A percentile compares a stretch with the other conserved stretches of the same genome.
These are phyloP conservation scores for Blastobasis lacticolella DNA, from an alignment of 2,888 invertebrate species.

Conservation along the genomic window DNA sequence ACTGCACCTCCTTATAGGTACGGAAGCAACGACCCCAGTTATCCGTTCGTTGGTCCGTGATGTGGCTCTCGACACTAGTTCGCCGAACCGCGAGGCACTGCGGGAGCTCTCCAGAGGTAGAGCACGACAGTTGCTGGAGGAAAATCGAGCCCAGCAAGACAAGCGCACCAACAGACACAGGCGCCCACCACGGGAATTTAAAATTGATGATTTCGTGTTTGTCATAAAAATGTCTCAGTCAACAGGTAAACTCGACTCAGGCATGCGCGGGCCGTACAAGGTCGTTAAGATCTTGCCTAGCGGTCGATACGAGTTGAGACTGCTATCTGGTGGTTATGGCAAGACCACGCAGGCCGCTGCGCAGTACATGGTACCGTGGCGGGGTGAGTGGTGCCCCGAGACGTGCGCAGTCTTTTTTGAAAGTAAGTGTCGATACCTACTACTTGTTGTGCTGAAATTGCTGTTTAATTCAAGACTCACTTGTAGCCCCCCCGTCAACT, in stretches of 20 bases:
- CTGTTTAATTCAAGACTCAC: too few relatives aligned
- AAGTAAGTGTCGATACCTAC: conserved; percentile 1
- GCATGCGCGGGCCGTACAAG: conserved; percentile 10
- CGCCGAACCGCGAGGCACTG: not conserved
- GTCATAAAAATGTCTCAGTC: conserved; percentile 6
- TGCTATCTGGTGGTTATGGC: conserved; percentile 6
- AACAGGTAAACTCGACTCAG: conserved; percentile 6
- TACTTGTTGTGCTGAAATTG: too few relatives aligned
- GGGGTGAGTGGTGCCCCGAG: conserved; percentile 10
- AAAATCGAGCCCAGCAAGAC: not conserved
- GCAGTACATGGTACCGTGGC: conserved; percentile 15
- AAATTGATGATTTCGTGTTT: conserved; percentile 1
- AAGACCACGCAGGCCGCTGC: conserved; percentile 10
- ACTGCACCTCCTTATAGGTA: conserved; percentile 1
- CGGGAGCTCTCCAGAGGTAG: not conserved
- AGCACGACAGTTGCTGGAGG: not conserved
- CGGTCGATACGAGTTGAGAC: conserved; percentile 7
- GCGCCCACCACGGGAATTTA: not conserved
- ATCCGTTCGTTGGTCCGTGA: conserved; percentile 1
- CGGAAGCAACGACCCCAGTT: not conserved
- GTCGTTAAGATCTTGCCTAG: conserved; percentile 4
- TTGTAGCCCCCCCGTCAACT: too few relatives aligned
- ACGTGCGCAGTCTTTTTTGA: conserved; percentile 8
- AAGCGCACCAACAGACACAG: not conserved
- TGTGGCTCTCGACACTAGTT: not conserved